Conservation (phyloP, 2,888 invertebrate genomes). For the Thereva nobilitata region DNA sequence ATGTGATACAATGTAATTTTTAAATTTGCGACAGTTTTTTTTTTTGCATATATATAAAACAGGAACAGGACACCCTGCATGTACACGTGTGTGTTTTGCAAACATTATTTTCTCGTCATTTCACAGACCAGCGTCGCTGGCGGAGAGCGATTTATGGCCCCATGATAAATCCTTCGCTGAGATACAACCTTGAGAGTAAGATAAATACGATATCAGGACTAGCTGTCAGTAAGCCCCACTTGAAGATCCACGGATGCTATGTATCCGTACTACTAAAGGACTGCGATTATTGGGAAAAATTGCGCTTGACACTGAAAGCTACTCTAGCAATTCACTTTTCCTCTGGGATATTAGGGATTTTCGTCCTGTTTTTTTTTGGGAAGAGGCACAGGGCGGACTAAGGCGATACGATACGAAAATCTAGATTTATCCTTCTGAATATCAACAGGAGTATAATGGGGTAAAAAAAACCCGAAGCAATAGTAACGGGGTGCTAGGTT, state of each 20-base stretch:
- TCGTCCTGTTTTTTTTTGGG: neutral
- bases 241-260: no score
- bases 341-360: neutral
- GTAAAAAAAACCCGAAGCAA: no score
- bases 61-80: neutral
- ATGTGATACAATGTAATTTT: conserved; percentile 38
- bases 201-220: conserved; percentile 17
- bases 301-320: conserved; percentile 25
- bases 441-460: no score
- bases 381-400: no score
- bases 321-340: conserved; percentile 10
- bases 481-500: neutral
- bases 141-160: conserved; percentile 16
- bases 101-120: conserved; percentile 27
- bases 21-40: conserved; percentile 30
- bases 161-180: conserved; percentile 17
- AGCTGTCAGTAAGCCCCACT: conserved; percentile 5
- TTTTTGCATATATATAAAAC: no score
- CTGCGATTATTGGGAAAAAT: conserved; percentile 25
- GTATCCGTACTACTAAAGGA: conserved; percentile 6
- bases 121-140: neutral
- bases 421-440: no score
- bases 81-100: conserved; percentile 2
- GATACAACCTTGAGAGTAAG: conserved; percentile 15
- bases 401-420: no score